Evolutionary conservation across 2,113 vertebrate genomes (phyloP), one percentile per base, ranked within the genome.

Genomic region (Anoplopoma fimbria): DNA sequence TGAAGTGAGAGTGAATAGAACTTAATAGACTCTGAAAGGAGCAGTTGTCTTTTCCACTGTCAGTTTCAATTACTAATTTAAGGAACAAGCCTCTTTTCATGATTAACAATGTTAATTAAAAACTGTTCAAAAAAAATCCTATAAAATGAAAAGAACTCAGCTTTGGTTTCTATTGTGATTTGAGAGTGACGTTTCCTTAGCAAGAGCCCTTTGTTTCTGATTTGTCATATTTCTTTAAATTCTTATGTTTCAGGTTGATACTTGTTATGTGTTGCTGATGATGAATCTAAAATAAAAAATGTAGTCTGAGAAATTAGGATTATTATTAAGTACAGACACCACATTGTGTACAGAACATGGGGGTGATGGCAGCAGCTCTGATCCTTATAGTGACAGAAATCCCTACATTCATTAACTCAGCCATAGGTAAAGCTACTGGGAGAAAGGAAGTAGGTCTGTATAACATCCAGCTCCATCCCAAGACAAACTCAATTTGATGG

Each of bases 41-140:
- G 47, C 75, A 36, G 71, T 82, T 79, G 67, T 79, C 84, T 80
- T 87, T 86, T 86, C 7, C 15, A 4, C 61, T 75, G 79, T 69
- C 75, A 73, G 23, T 75, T 88, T 80, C 68, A 88, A 85, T 83
- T 67, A 88, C 53, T 38, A 55, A 83, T 87, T 88, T 74, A 67
- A 79, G 36, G 49, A 72, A 58, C 60, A 4, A 65, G 55, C 38
- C 33, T 84, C 72, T 60, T 84, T 91, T 84, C 27, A 82, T 77
- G 47, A 68, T 75, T 79, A 77, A 73, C 27, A 79, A 38, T 3
- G 19, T 75, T 87, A 65, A 89, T 86, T 86, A 81, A 84, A 90
- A 80, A 62, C 53, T n/a, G 47, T 51, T 72, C 21, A 21, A 58
- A 64, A 38, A 42, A 84, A 55, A 31, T 58, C 75, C 33, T 70